Conservation (phyloP, 2,888 invertebrate species). For the Hipparchia sbordonii region DNA sequence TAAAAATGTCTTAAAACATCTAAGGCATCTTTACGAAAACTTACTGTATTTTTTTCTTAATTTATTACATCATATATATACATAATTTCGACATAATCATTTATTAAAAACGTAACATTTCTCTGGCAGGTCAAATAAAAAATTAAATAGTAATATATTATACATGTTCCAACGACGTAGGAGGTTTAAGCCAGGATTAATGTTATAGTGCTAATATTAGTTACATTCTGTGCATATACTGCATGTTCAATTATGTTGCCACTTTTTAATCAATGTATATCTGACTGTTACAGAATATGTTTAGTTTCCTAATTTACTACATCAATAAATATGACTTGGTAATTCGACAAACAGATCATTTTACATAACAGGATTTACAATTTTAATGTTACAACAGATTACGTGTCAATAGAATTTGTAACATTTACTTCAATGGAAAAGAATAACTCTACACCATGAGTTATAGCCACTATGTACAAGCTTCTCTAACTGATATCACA, state of each 20-base stretch:
- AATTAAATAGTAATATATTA: slow-evolving; percentile 59
- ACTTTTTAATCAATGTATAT: neutral
- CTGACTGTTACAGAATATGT: neutral
- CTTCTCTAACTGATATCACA: slow-evolving; percentile 55
- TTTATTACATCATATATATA: slow-evolving; percentile 82
- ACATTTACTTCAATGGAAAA: neutral
- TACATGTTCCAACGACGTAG: slow-evolving; percentile 50
- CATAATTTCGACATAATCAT: slow-evolving; percentile 80
- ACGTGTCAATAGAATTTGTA: slow-evolving; percentile 42
- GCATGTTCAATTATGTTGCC: neutral
- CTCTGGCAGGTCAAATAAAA: slow-evolving; percentile 69
- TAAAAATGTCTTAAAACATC: slow-evolving; percentile 71
- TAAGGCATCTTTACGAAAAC: slow-evolving; percentile 80
- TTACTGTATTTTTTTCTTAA: slow-evolving; percentile 78
- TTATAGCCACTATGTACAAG: slow-evolving; percentile 56
- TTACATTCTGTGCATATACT: slow-evolving; percentile 22
- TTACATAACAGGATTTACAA: slow-evolving; percentile 29
- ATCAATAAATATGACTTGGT: slow-evolving; percentile 54
- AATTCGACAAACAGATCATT: slow-evolving; percentile 70
- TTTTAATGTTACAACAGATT: slow-evolving; percentile 22
- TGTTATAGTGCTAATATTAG: slow-evolving; percentile 52
- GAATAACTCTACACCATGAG: slow-evolving; percentile 52
- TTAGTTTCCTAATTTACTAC: slow-evolving; percentile 44
- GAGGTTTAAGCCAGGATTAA: slow-evolving; percentile 63
- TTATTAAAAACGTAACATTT: slow-evolving; percentile 74